Conservation (phyloP, 2,113 vertebrate genomes). For the Cavia porcellus region DNA sequence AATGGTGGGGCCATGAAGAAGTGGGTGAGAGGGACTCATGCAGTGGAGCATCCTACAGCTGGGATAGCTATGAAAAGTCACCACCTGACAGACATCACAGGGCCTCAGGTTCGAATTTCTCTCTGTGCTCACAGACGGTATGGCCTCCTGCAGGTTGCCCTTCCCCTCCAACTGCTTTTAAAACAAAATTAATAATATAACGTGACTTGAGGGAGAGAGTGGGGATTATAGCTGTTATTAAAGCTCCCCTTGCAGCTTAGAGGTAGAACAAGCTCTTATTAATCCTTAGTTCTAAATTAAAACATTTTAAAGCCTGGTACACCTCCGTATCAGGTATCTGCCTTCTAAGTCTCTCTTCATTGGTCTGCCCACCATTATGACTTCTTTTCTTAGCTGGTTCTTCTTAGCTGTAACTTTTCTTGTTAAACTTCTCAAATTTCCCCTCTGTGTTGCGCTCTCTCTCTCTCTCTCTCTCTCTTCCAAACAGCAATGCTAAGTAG, state of each 20-base stretch:
- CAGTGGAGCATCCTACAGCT: not conserved
- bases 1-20: not conserved
- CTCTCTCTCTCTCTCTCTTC: fast-evolving
- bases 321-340: not conserved
- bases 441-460: not conserved
- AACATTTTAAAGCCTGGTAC: not conserved
- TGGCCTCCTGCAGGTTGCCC: not conserved
- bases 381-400: not conserved
- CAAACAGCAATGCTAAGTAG: not conserved
- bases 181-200: not conserved
- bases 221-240: not conserved
- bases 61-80: too few relatives aligned
- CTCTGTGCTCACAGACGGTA: not conserved
- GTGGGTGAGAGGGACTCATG: fast-evolving
- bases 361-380: not conserved
- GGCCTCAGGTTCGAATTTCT: not conserved
- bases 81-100: not conserved
- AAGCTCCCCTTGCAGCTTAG: not conserved
- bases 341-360: not conserved
- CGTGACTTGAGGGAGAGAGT: not conserved
- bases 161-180: not conserved
- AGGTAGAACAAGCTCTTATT: not conserved
- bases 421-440: not conserved
- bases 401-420: not conserved
- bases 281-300: not conserved